Evolutionary conservation across 1,140 invertebrate species (phyloP).

Genomic region (Bombyx mandarina): DNA sequence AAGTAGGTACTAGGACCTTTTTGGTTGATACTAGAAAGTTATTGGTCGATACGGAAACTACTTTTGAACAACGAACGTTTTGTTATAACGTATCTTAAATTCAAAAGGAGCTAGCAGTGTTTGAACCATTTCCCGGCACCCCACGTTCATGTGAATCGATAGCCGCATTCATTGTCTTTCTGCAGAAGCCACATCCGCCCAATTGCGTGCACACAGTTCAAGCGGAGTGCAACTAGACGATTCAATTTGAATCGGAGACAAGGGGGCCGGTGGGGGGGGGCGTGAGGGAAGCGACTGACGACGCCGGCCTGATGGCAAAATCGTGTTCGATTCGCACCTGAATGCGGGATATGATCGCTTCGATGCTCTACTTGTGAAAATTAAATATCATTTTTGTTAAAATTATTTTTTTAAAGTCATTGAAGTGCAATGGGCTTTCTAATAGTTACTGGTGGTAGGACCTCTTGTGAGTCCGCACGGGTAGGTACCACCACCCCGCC

Average conservation of each 20-base stretch:
- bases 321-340: conserved; percentile 65
- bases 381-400: neutral
- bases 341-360: conserved; percentile 13
- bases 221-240: conserved; percentile 44
- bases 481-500: too few species aligned
- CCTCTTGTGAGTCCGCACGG: too few species aligned
- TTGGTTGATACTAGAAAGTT: too few species aligned
- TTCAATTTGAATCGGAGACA: conserved; percentile 50
- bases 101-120: neutral
- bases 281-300: conserved; percentile 28
- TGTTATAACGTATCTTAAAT: neutral
- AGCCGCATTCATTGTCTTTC: conserved; percentile 13
- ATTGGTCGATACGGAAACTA: too few species aligned
- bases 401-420: neutral
- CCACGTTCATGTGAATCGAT: neutral
- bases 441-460: too few species aligned
- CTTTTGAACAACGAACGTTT: too few species aligned
- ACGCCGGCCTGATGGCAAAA: conserved; percentile 60
- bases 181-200: conserved; percentile 27
- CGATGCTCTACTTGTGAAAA: conserved; percentile 28
- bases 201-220: conserved; percentile 32
- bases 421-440: too few species aligned
- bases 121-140: neutral
- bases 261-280: conserved; percentile 15
- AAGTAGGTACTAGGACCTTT: too few species aligned